These are phyloP conservation scores for Dermolepida albohirtum DNA, from an alignment of 2,888 invertebrate genomes.

Conservation along the genomic window DNA sequence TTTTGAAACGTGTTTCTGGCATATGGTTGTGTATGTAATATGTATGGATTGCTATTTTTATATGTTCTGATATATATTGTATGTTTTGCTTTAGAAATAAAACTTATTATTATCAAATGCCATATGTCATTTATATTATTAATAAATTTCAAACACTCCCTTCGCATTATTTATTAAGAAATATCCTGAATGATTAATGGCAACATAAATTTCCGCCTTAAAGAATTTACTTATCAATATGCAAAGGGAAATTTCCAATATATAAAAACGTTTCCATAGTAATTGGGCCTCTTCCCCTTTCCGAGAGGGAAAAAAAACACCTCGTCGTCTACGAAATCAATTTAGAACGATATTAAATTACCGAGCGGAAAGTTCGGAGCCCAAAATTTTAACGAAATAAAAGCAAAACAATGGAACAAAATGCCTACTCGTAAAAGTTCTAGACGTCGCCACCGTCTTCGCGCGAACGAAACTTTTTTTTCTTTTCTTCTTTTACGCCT, in stretches of 20 bases:
- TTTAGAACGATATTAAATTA: conserved; percentile 34
- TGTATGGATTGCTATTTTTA: no score
- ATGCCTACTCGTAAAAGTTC: conserved; percentile 23
- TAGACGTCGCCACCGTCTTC: conserved; percentile 24
- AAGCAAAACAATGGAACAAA: conserved; percentile 34
- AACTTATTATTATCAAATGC: no score
- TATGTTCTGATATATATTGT: no score
- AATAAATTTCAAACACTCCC: no score
- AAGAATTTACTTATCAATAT: conserved; percentile 30
- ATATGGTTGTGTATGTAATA: no score
- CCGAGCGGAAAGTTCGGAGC: conserved; percentile 14
- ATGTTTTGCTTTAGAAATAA: no score
- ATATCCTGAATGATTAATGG: conserved; percentile 19
- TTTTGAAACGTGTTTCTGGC: no score
- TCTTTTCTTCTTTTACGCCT: background rate
- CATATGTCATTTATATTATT: no score
- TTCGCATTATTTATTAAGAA: background rate
- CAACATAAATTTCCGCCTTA: conserved; percentile 29
- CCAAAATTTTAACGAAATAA: conserved; percentile 34
- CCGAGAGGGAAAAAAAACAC: conserved; percentile 1
- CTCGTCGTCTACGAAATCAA: conserved; percentile 22
- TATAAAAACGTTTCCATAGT: conserved; percentile 23
- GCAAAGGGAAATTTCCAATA: conserved; percentile 22
- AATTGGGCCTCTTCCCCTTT: conserved; percentile 10
- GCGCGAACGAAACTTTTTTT: background rate